Percentiles rank a stretch among this genome's conserved stretches.
Conservation (phyloP, 2,797 vertebrate species). For the Rhincodon typus region DNA sequence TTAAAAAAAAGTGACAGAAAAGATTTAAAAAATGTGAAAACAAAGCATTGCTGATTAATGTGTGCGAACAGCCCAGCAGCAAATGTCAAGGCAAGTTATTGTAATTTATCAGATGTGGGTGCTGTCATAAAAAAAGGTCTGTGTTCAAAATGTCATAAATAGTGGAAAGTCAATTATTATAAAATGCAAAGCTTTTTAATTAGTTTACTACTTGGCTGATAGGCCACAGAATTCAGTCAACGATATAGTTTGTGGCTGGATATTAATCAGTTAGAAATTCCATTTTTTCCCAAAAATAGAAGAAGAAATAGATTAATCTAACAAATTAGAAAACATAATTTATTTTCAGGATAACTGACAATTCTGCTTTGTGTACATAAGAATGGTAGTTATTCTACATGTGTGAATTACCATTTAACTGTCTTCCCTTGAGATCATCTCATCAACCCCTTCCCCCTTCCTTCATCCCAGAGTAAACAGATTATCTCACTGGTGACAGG, state of each 20-base stretch:
- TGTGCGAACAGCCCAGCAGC: constrained; percentile 19
- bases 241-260: background rate
- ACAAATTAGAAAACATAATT: constrained; percentile 13
- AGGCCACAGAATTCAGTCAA: background rate
- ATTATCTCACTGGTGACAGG: constrained; percentile 27
- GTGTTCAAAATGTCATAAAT: constrained; percentile 33
- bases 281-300: background rate
- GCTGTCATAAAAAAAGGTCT: constrained; percentile 22
- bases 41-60: constrained; percentile 38
- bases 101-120: constrained; percentile 32
- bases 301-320: background rate
- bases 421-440: background rate
- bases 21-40: constrained; percentile 36
- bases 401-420: constrained; percentile 23
- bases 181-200: constrained; percentile 36
- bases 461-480: background rate
- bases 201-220: constrained; percentile 17
- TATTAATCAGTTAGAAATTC: constrained; percentile 22
- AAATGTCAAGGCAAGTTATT: constrained; percentile 37
- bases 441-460: background rate
- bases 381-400: background rate
- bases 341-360: background rate
- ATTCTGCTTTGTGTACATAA: background rate
- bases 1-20: constrained; percentile 3
- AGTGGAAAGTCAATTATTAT: constrained; percentile 27